Evolutionary conservation across 2,113 vertebrate genomes (phyloP).

Genomic region (Nibea coibor): DNA sequence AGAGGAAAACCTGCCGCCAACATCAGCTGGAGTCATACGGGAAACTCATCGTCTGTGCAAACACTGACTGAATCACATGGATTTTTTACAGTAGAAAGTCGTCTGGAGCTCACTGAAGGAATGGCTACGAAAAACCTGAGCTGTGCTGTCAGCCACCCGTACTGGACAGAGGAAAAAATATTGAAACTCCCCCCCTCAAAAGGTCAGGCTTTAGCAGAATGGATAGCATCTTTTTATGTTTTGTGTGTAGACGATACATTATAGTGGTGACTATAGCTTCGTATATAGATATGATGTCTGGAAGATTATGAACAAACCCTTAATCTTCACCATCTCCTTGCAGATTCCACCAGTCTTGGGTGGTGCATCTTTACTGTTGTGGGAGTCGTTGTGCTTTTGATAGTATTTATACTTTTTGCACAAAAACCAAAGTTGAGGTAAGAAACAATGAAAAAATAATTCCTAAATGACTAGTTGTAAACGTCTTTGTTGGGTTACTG

Average conservation of each 20-base stretch:
- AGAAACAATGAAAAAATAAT: neutral
- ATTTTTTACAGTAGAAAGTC: slow-evolving; percentile 59
- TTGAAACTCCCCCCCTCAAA: neutral
- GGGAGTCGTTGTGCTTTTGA: slow-evolving; percentile 1
- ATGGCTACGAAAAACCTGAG: slow-evolving; percentile 35
- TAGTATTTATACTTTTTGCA: slow-evolving; percentile 23
- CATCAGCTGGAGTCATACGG: slow-evolving; percentile 68
- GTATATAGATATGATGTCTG: neutral
- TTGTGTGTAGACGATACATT: neutral
- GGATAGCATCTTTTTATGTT: neutral
- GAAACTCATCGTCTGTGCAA: neutral
- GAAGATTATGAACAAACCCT: neutral
- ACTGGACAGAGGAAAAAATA: neutral
- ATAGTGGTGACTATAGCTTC: neutral
- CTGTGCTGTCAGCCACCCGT: slow-evolving; percentile 65
- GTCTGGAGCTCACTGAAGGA: slow-evolving; percentile 45
- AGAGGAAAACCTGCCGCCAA: slow-evolving; percentile 70
- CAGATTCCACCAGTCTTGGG: neutral
- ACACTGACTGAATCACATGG: rapidly evolving
- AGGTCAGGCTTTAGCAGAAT: slow-evolving; percentile 33
- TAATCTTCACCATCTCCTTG: neutral
- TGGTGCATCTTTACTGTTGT: neutral
- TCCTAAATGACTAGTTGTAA: neutral
- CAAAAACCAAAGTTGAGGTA: slow-evolving; percentile 58
- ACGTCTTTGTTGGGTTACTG: neutral